A percentile compares a stretch with the other conserved stretches of the same genome.
Evolutionary conservation across 2,888 invertebrate genomes (phyloP).

Genomic region (Ophion costatus): DNA sequence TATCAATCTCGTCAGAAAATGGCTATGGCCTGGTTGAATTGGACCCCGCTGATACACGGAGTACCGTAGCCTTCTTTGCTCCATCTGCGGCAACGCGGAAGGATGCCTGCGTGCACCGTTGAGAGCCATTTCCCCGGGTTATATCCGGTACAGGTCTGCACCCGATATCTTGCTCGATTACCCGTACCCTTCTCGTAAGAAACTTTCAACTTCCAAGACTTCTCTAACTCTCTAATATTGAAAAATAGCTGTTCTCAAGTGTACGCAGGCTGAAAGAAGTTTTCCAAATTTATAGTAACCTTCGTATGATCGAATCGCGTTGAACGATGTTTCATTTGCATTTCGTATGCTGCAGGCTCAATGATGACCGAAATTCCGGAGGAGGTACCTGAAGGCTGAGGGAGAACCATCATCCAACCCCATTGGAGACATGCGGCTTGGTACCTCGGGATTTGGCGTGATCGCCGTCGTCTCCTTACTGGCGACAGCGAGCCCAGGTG

Average conservation of each 20-base stretch:
- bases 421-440: conserved; percentile 75
- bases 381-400: conserved; percentile 80
- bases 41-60: conserved; percentile 10
- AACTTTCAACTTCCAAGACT: conserved; percentile 44
- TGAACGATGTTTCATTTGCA: neutral
- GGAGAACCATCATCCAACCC: conserved; percentile 70
- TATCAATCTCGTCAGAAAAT: conserved; percentile 23
- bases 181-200: neutral
- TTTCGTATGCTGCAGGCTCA: conserved; percentile 69
- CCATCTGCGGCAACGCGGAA: neutral
- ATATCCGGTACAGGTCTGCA: conserved; percentile 14
- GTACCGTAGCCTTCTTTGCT: conserved; percentile 11
- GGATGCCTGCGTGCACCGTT: conserved; percentile 9
- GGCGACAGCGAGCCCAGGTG: conserved; percentile 77
- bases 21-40: neutral
- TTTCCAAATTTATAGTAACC: neutral
- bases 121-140: conserved; percentile 50
- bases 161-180: conserved; percentile 42
- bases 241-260: neutral
- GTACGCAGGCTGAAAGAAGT: neutral
- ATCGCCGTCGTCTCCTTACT: conserved; percentile 79
- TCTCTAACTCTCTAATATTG: conserved; percentile 35
- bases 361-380: conserved; percentile 75
- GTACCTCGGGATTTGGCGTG: conserved; percentile 78
- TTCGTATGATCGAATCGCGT: neutral